Percentiles rank a stretch among this genome's conserved stretches.
Conservation (phyloP, 2,888 invertebrate genomes). For the Odontocolon sp. region DNA sequence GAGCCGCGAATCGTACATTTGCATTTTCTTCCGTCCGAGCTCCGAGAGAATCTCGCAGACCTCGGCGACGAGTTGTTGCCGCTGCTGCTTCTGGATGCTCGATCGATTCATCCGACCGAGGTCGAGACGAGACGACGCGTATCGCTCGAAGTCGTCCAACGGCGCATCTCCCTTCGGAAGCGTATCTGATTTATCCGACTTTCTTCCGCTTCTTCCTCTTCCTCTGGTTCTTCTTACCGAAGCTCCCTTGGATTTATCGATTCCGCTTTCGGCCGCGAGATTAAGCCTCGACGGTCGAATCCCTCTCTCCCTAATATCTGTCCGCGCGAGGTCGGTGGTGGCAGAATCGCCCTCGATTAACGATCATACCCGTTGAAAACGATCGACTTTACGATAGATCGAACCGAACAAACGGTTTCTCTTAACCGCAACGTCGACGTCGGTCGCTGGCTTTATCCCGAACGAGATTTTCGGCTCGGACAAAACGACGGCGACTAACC, state of each 20-base stretch:
- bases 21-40: neutral
- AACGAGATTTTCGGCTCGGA: neutral
- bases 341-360: neutral
- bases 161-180: constrained; percentile 33
- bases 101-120: constrained; percentile 50
- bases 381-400: neutral
- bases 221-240: no score
- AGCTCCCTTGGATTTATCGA: neutral
- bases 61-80: neutral
- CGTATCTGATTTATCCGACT: neutral
- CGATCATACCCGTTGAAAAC: neutral
- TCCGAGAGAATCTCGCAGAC: constrained; percentile 13
- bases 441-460: constrained; percentile 1
- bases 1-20: no score
- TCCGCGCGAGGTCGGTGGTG: neutral
- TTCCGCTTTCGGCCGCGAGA: no score
- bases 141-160: constrained; percentile 33
- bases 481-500: neutral
- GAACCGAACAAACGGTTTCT: constrained; percentile 7
- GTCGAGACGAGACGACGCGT: constrained; percentile 42
- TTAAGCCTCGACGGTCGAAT: neutral
- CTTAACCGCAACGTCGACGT: neutral
- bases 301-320: neutral
- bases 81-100: constrained; percentile 42
- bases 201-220: neutral